Evolutionary conservation across 2,113 vertebrate species (phyloP), one percentile per base, ranked within the genome.

Genomic region (Sorex fumeus): DNA sequence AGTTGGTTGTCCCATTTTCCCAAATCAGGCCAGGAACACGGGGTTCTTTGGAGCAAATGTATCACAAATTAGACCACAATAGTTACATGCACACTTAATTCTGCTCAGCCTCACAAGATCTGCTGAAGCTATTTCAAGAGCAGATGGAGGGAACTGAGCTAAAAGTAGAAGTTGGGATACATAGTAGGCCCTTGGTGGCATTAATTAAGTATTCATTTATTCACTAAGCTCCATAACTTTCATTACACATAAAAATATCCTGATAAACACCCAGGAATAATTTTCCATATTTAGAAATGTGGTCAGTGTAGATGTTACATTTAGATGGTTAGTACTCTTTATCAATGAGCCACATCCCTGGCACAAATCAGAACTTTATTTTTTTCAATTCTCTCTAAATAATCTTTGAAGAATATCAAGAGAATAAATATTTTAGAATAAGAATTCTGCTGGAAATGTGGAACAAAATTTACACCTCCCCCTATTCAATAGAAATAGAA

Each of bases 41-140:
- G 81, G 43, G 78, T 89, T 91, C 40, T 90, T 84, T 79, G 30
- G 45, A 87, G 75, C 62, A 47, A 78, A 94, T 15, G 30, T 82
- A 40, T 84, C 81, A 91, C 91, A 87, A 95, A 85, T n/a, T 76
- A 78, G 64, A 96, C 50, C 60, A 66, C 91, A 86, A 75, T 82
- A 67, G 87, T 92, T 87, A 86, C 36, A 45, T 95, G 87, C 40
- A 84, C 47, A 82, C 0, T 0, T 86, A 91, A 91, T 67, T 57
- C 74, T 86, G 72, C 69, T 91, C 23, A 32, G 25, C 16, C 76
- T 87, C 89, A 78, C 30, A 74, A 75, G 81, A 91, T 6, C 75
- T 1, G 3, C 34, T 79, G 15, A 8, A 72, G 53, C 69, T 74
- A 50, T 92, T 94, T 88, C 3, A 76, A 90, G 72, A 90, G n/a